These are phyloP conservation scores for Sylvietta virens DNA, from an alignment of 2,113 vertebrate genomes.

Conservation along the genomic window DNA sequence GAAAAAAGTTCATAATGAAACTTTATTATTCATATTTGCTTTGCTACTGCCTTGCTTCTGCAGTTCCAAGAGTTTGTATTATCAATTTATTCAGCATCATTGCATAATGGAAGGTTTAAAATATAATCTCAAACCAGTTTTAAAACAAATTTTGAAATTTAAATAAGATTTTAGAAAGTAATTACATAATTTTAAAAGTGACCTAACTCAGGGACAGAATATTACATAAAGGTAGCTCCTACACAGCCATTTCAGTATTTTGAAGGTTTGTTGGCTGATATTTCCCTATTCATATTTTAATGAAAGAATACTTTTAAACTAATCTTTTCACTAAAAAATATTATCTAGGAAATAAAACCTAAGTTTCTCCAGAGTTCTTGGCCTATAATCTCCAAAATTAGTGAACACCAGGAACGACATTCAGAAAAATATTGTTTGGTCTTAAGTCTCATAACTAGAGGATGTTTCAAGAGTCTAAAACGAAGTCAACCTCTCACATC, in stretches of 20 bases:
- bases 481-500: not conserved
- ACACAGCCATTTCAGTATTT: not conserved
- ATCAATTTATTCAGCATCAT: not conserved
- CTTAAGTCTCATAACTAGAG: not conserved
- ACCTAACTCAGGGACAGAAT: not conserved
- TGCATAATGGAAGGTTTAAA: not conserved
- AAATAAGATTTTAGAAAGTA: not conserved
- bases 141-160: not conserved
- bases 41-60: not conserved
- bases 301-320: not conserved
- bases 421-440: not conserved
- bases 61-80: not conserved
- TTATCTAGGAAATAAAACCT: not conserved
- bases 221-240: not conserved
- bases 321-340: not conserved
- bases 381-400: not conserved
- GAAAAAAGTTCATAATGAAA: not conserved
- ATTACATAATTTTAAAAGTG: not conserved
- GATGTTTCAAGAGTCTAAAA: not conserved
- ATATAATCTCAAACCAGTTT: not conserved
- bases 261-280: not conserved
- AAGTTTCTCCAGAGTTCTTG: not conserved
- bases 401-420: accelerated
- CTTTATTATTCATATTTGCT: not conserved
- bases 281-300: not conserved